Evolutionary conservation across 2,888 invertebrate species (phyloP).

Genomic region (Sesia bembeciformis): DNA sequence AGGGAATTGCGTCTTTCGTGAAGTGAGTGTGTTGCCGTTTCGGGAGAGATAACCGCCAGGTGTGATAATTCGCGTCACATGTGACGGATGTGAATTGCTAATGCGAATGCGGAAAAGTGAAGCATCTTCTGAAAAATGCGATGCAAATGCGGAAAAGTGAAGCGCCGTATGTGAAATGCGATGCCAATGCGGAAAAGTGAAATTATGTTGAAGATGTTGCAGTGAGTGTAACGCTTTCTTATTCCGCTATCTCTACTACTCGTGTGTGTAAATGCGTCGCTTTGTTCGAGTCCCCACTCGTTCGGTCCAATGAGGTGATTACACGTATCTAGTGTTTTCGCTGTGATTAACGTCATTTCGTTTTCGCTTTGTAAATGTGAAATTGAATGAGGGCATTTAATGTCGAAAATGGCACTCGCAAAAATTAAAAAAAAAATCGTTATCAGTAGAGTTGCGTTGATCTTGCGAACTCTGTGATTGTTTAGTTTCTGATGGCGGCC

Average conservation of each 20-base stretch:
- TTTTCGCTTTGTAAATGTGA: conserved; percentile 26
- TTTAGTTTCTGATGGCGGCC: no score
- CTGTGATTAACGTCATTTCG: conserved; percentile 24
- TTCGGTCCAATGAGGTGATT: not conserved
- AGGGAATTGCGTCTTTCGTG: not conserved
- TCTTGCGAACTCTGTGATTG: no score
- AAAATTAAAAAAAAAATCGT: no score
- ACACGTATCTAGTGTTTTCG: conserved; percentile 19
- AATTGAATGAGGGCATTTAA: conserved; percentile 12
- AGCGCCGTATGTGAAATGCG: not conserved
- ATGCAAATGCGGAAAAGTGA: not conserved
- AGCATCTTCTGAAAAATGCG: not conserved
- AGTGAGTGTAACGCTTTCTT: not conserved
- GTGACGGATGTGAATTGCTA: no score
- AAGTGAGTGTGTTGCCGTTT: not conserved
- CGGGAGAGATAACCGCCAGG: not conserved
- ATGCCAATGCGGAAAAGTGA: no score
- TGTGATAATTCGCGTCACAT: not conserved
- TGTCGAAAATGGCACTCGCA: no score
- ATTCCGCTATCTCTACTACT: not conserved
- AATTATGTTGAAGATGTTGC: no score
- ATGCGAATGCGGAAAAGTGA: not conserved
- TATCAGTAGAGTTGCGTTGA: no score
- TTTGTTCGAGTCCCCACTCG: not conserved
- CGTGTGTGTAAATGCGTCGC: not conserved